Evolutionary conservation across 92 coral and sea anemone genomes (phyloP).

Genomic region (Heliopora coerulea): DNA sequence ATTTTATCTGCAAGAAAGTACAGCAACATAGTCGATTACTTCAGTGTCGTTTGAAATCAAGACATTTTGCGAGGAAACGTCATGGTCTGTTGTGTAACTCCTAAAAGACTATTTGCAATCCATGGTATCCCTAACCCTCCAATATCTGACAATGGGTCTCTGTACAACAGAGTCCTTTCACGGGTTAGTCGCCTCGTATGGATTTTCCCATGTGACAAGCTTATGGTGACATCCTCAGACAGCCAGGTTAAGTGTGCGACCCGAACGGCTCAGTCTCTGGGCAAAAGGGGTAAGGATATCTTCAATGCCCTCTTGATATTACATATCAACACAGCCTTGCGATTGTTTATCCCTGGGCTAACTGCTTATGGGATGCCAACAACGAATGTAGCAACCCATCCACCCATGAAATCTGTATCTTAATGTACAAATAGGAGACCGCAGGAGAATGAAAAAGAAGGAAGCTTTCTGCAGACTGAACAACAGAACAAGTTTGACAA

Average conservation of each 20-base stretch:
- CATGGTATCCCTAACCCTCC: constrained; percentile 57
- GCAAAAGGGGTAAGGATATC: background rate
- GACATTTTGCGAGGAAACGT: constrained; percentile 40
- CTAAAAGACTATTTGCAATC: constrained; percentile 48
- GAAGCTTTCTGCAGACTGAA: constrained; percentile 48
- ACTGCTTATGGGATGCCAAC: constrained; percentile 58
- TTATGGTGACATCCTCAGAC: constrained; percentile 50
- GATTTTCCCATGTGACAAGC: constrained; percentile 53
- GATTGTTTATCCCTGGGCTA: constrained; percentile 14
- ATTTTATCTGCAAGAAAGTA: no score
- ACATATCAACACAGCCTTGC: constrained; percentile 9
- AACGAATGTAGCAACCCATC: constrained; percentile 49
- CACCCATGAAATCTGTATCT: constrained; percentile 27
- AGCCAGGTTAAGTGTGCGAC: constrained; percentile 51
- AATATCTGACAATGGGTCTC: constrained; percentile 56
- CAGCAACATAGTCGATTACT: constrained; percentile 44
- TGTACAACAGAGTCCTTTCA: constrained; percentile 51
- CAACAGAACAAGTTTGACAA: constrained; percentile 50
- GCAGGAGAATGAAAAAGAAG: constrained; percentile 45
- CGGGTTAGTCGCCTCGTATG: constrained; percentile 49
- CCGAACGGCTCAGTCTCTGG: constrained; percentile 31
- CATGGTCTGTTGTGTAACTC: constrained; percentile 11
- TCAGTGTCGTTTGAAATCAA: constrained; percentile 55
- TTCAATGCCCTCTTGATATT: constrained; percentile 11
- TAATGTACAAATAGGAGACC: constrained; percentile 40